Evolutionary conservation across 2,888 invertebrate genomes (phyloP), one percentile per base, ranked within the genome.

Genomic region (Labia minor): DNA sequence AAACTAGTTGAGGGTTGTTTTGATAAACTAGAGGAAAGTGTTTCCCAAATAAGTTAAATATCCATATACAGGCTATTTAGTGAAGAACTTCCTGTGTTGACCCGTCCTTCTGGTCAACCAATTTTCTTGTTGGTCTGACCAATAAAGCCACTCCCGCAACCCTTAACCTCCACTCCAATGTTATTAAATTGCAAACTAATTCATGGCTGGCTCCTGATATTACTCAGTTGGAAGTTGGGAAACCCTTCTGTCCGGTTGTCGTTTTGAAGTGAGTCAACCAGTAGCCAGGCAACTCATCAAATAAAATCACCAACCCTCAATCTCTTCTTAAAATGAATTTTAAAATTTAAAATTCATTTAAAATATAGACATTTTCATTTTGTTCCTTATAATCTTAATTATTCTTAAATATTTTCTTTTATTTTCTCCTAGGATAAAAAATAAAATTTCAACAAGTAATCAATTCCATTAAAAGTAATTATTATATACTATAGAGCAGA

Each of bases 121-220:
- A 49, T 49, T 49, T 49, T 49, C 49, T 49, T 49, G 49, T 49
- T 49, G 49, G 49, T 49, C 49, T 49, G 49, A 49, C 49, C 49
- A 49, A 49, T 49, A 49, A 49, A 49, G 49, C 49, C 49, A 49
- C 14, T 16, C 33, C 26, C 26, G 26, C 26, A 26, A 26, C 26
- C 26, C 26, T 26, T 26, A 26, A 26, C 26, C 26, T 26, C 26
- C 26, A 26, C 49, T 49, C 49, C 49, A 16, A 49, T 49, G 49
- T 49, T 49, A 49, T 49, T 49, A 49, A 49, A 49, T 49, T 49
- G 49, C 49, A 49, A 49, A 49, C 49, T 49, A 49, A 49, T 49
- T 49, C 49, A 49, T 49, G 49, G 49, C 49, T 11, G 6, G 6
- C 33, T 49, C n/a, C 14, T 49, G 16, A n/a, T 49, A 49, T 49